phyloP scores from a whole-genome alignment of 2,888 invertebrate species.

The Adineta ricciae region DNA sequence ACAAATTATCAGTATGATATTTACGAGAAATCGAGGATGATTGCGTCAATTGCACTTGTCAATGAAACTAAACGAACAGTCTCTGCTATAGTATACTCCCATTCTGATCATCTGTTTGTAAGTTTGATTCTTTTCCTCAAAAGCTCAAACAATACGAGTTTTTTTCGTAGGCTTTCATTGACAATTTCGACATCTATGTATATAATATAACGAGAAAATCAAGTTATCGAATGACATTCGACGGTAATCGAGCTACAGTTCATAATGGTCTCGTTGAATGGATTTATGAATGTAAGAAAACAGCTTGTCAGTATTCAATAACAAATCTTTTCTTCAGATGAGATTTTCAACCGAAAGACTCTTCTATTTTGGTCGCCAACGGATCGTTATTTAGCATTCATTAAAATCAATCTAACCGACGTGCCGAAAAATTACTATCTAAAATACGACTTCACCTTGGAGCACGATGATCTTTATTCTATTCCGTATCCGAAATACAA shows the following conservation, averaged over 20 bases:
- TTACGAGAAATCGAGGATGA: not conserved
- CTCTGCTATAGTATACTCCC: not conserved
- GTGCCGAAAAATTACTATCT: not conserved
- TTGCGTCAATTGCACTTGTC: not conserved
- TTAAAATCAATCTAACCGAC: not conserved
- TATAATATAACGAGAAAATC: not conserved
- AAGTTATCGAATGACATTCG: not conserved
- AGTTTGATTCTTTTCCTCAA: not conserved
- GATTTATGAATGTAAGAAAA: conserved; percentile 2
- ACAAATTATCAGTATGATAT: not conserved
- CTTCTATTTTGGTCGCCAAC: conserved; percentile 7
- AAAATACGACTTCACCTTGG: not conserved
- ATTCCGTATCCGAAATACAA: not conserved
- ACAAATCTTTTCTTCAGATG: not conserved
- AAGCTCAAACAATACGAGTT: not conserved
- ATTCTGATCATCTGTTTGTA: not conserved
- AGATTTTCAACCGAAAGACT: not conserved
- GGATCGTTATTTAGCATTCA: conserved; percentile 7
- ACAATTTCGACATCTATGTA: not conserved
- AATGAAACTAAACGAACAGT: not conserved
- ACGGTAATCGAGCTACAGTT: not conserved
- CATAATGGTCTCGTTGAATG: conserved; percentile 19
- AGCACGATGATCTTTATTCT: not conserved
- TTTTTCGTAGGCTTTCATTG: not conserved
- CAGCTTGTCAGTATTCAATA: too few relatives aligned